Percentiles rank a stretch among this genome's conserved stretches.
Conservation (phyloP, 1,140 invertebrate genomes). For the Zeugodacus cucurbitae region DNA sequence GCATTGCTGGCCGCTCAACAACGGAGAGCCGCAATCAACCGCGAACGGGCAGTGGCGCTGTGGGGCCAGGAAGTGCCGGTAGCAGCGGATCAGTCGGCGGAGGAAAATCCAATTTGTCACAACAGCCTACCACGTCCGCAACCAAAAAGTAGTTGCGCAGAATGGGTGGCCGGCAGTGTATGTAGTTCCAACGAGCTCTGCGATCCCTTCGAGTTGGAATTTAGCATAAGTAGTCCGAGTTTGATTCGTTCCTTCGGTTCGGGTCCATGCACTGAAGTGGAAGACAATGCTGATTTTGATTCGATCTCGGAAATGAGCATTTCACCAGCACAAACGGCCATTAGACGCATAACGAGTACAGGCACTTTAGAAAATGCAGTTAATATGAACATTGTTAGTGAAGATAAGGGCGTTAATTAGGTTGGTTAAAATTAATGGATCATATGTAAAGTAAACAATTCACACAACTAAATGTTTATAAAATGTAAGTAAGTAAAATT, state of each 20-base stretch:
- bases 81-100: slow-evolving; percentile 53
- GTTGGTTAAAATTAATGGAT: not conserved
- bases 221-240: slow-evolving; percentile 64
- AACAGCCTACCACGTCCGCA: slow-evolving; percentile 63
- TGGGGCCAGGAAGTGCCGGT: slow-evolving; percentile 60
- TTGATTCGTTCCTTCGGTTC: slow-evolving; percentile 58
- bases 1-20: slow-evolving; percentile 43
- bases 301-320: slow-evolving; percentile 54
- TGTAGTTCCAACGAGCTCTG: slow-evolving; percentile 41
- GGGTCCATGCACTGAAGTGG: slow-evolving; percentile 38
- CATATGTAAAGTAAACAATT: not conserved
- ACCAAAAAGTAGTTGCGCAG: slow-evolving; percentile 60
- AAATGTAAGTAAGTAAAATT: not conserved
- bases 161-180: not conserved
- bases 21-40: slow-evolving; percentile 60
- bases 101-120: slow-evolving; percentile 59
- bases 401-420: not conserved
- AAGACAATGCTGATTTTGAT: slow-evolving; percentile 43
- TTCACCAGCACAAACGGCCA: slow-evolving; percentile 58
- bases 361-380: not conserved
- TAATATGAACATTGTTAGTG: not conserved
- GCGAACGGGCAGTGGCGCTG: slow-evolving; percentile 59
- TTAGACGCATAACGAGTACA: slow-evolving; percentile 41
- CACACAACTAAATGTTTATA: not conserved
- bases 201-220: slow-evolving; percentile 54